Base-by-base conservation (phyloP, 37 sponge, comb jelly and placozoan species). In the Ephydatia muelleri region DNA sequence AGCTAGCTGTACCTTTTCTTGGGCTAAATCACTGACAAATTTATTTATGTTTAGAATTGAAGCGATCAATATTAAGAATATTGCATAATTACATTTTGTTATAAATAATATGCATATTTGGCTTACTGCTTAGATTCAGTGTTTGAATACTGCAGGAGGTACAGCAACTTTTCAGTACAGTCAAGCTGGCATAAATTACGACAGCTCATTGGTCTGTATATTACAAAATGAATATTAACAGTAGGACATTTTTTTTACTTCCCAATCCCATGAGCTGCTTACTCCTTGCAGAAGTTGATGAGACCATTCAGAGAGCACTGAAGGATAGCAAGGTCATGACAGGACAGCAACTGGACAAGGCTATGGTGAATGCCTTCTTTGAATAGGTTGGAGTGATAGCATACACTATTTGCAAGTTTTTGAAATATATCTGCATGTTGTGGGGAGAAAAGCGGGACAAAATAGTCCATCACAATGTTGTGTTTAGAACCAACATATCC, bases 351-450 rank as follows among this genome's bases (percentile, higher is more conserved):
- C 35, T 75, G 66, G 0, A 82, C 40, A 33, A 81, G 78, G 23
- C 26, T 19, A 0, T 21, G 9, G 48, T 88, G 88, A 0, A 81
- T 75, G 0, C 77, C 71, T 5, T 5, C 43, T 0, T 76, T 23
- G 22, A 88, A 29, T 36, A 88, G 35, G 5, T 2, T 13, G 22
- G 64, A 32, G 26, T 64, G 77, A 34, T 75, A 83, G 30, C 70
- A n/a, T 32, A 11, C 21, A 49, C 34, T 26, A 34, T 79, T 43
- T 3, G 83, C 77, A 30, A 83, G 0, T 67, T 83, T 88, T 67
- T 88, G 89, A 39, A 88, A 30, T 5, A 83, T 79, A 57, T 88
- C 84, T 83, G 36, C n/a, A n/a, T n/a, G n/a, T n/a, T n/a, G n/a
- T n/a, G n/a, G n/a, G n/a, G n/a, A n/a, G n/a, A n/a, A n/a, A n/a